Conservation (phyloP, 2,113 vertebrate genomes). For the Beaufortia kweichowensis region DNA sequence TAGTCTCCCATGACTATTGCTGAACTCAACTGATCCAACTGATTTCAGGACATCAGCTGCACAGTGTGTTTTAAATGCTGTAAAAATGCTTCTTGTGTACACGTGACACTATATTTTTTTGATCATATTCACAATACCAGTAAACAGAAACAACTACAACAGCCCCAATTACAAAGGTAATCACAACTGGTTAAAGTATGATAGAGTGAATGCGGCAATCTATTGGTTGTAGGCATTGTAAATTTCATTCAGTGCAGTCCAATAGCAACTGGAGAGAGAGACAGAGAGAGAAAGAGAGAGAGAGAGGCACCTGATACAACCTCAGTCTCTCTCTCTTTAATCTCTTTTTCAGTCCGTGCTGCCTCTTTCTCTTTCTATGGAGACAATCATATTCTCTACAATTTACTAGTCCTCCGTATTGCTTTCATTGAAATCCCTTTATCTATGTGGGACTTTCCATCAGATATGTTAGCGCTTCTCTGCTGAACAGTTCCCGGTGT, state of each 20-base stretch:
- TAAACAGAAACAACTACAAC: background rate
- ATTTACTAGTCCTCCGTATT: constrained; percentile 66
- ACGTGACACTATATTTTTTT: background rate
- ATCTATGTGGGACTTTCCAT: constrained; percentile 61
- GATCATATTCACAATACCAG: background rate
- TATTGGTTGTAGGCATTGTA: constrained; percentile 88
- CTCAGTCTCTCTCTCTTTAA: constrained; percentile 77
- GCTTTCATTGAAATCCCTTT: constrained; percentile 71
- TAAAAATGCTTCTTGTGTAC: background rate
- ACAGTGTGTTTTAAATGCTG: no score
- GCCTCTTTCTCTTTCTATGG: constrained; percentile 57
- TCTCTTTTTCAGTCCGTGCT: constrained; percentile 68
- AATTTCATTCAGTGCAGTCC: constrained; percentile 85
- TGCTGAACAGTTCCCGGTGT: constrained; percentile 55
- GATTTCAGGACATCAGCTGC: no score
- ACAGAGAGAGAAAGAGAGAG: constrained; percentile 61
- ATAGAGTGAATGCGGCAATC: constrained; percentile 80
- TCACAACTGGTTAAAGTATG: constrained; percentile 71
- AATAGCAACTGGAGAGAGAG: constrained; percentile 75
- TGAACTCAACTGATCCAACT: background rate
- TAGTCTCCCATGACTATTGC: no score
- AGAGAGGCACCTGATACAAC: constrained; percentile 65
- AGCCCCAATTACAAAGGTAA: constrained; percentile 44
- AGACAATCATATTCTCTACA: constrained; percentile 69
- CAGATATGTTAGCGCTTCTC: constrained; percentile 54